These are phyloP conservation scores for Hippolais icterina DNA, from an alignment of 2,113 vertebrate species.

Conservation along the genomic window DNA sequence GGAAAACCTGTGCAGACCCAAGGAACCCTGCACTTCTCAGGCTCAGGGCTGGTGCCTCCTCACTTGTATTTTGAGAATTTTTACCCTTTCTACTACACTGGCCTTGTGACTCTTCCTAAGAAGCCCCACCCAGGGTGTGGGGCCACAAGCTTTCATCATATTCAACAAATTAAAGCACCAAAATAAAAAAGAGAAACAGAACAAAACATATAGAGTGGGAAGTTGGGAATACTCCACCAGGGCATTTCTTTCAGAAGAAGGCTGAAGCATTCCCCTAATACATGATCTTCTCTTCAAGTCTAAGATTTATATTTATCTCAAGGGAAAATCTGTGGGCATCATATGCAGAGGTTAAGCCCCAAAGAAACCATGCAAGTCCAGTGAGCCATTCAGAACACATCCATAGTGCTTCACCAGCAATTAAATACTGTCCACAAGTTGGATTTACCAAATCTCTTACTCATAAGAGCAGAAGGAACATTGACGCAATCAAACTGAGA, in stretches of 20 bases:
- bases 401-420: not conserved
- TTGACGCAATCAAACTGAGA: not conserved
- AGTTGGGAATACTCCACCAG: not conserved
- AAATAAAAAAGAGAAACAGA: not conserved
- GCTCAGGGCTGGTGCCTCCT: not conserved
- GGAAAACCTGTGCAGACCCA: not conserved
- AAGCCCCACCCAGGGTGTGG: not conserved
- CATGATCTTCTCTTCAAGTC: not conserved
- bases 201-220: accelerated
- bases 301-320: not conserved
- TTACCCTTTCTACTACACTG: not conserved
- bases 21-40: not conserved
- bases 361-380: not conserved
- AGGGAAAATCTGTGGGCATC: not conserved
- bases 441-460: constrained; percentile 30
- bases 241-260: not conserved
- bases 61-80: not conserved
- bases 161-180: not conserved
- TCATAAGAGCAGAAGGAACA: not conserved
- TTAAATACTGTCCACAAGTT: not conserved
- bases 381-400: not conserved
- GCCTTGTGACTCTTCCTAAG: not conserved
- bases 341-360: not conserved
- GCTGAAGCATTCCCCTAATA: accelerated
- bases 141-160: not conserved